These are phyloP conservation scores for Cybosia mesomella DNA, from an alignment of 2,888 invertebrate species.

Conservation along the genomic window DNA sequence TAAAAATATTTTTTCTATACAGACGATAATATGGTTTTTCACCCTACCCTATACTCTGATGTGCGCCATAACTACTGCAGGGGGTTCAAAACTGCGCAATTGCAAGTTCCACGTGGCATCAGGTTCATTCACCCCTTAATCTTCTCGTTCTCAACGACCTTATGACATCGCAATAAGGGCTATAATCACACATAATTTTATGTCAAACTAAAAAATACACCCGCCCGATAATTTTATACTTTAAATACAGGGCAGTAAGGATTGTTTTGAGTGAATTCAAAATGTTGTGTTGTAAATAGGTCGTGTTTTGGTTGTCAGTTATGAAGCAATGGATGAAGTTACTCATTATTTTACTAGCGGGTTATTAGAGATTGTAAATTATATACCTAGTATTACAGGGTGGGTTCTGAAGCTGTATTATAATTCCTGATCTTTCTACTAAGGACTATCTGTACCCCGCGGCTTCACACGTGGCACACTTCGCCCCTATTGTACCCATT, in stretches of 20 bases:
- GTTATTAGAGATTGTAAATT: slow-evolving; percentile 5
- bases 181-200: slow-evolving; percentile 39
- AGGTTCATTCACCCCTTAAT: slow-evolving; percentile 74
- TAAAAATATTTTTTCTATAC: neutral
- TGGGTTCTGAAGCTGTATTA: neutral
- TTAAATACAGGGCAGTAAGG: slow-evolving; percentile 16
- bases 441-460: no score
- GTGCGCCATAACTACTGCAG: slow-evolving; percentile 77
- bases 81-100: slow-evolving; percentile 83
- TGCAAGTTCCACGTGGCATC: slow-evolving; percentile 78
- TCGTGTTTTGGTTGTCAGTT: slow-evolving; percentile 48
- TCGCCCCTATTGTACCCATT: no score
- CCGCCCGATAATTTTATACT: slow-evolving; percentile 27
- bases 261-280: slow-evolving; percentile 43
- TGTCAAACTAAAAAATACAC: slow-evolving; percentile 33
- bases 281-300: slow-evolving; percentile 36
- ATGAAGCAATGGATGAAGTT: slow-evolving; percentile 47
- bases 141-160: slow-evolving; percentile 34
- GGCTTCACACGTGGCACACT: no score
- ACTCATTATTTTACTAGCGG: slow-evolving; percentile 42
- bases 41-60: slow-evolving; percentile 63
- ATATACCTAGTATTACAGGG: neutral
- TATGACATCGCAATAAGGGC: slow-evolving; percentile 44
- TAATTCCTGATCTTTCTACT: neutral
- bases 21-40: slow-evolving; percentile 30